Evolutionary conservation across 2,888 invertebrate genomes (phyloP).

Genomic region (Phlogophora meticulosa): DNA sequence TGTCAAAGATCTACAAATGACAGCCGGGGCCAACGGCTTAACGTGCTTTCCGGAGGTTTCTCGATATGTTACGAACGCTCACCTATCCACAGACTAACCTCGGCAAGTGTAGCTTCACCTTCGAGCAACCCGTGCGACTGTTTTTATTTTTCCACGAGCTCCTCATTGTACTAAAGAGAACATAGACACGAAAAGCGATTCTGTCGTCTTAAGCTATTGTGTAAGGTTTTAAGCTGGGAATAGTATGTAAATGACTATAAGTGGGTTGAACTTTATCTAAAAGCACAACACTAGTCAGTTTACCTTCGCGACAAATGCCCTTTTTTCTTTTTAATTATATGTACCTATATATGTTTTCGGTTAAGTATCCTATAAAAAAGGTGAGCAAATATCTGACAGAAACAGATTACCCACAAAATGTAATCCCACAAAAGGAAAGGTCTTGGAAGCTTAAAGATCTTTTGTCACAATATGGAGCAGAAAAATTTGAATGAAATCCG

Average conservation of each 20-base stretch:
- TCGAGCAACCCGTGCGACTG: too few species aligned
- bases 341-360: conserved; percentile 4
- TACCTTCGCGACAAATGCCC: background rate
- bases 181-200: conserved; percentile 5
- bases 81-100: too few species aligned
- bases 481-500: conserved; percentile 52
- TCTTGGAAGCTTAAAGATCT: conserved; percentile 60
- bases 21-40: too few species aligned
- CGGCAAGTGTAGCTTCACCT: too few species aligned
- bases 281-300: conserved; percentile 19
- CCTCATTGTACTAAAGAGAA: conserved; percentile 11
- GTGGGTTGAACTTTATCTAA: conserved; percentile 14
- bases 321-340: conserved; percentile 12
- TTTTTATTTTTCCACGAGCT: too few species aligned
- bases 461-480: conserved; percentile 61
- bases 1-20: too few species aligned
- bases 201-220: conserved; percentile 31
- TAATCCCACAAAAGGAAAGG: conserved; percentile 63
- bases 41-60: too few species aligned
- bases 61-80: too few species aligned
- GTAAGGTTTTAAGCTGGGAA: conserved; percentile 36
- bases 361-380: background rate
- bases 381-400: conserved; percentile 46
- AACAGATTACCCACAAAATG: conserved; percentile 62
- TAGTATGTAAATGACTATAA: conserved; percentile 49